Evolutionary conservation across 2,888 invertebrate genomes (phyloP), one percentile per base, ranked within the genome.

Genomic region (Drosophila paracracens): DNA sequence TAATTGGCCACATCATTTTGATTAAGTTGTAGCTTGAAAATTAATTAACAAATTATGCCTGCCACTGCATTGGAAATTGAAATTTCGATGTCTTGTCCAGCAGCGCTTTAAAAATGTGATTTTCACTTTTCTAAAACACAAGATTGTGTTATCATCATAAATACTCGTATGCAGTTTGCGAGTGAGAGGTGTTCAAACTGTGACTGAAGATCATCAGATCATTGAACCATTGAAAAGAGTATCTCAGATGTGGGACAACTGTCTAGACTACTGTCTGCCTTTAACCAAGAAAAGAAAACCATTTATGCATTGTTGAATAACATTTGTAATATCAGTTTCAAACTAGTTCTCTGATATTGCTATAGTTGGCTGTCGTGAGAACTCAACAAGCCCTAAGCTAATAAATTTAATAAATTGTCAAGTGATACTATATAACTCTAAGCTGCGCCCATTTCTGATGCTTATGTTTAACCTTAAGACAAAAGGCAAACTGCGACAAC

Each of bases 11-110:
- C 88, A 87, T 89, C 82, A 83, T 82, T 81, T 90, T 91, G 91
- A 91, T 91, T 92, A 83, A 92, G 91, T 91, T 92, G 91, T 91
- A 80, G 90, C 79, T 82, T 50, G 80, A 70, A 85, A 91, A 91
- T 89, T 88, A 89, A 89, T 91, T 92, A 90, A 88, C 89, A 92
- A 91, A 91, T 87, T 88, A 86, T 88, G 79, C 72, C 65, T 78
- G 88, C 88, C 82, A 76, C 76, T 70, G 76, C 80, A 74, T 69
- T 85, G 86, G 72, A 88, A 84, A 86, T 88, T 89, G 86, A 88
- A 85, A 83, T 80, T 79, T 69, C 70, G 78, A 70, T 70, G 69
- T 75, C 70, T 64, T 64, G 69, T 63, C 63, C 76, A 58, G 70
- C 64, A 70, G 64, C 58, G 64, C 63, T 66, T 76, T 70, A 84